Evolutionary conservation across 2,888 invertebrate species (phyloP), one percentile per base, ranked within the genome.

Genomic region (Hirtodrosophila histrioides): DNA sequence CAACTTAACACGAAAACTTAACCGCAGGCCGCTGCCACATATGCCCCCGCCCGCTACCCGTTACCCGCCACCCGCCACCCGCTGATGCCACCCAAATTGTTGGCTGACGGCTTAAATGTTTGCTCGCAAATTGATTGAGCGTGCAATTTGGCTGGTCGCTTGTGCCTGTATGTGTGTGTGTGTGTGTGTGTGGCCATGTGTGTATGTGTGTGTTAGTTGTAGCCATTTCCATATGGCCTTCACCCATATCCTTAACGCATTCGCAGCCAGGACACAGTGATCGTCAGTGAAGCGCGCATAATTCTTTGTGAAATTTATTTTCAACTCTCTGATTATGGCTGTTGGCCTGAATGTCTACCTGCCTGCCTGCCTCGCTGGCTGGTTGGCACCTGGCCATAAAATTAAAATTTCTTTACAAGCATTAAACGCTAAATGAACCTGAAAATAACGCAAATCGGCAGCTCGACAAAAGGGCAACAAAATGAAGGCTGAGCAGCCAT

Each of bases 341-440:
- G 33, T 11, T 51, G 17, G 41, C 31, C 66, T 27, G 40, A 39
- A 17, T 17, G 17, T 46, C 53, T 41, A 49, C 2, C 17, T 17
- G 49, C 23, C 45, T 40, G 17, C 51, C 53, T 41, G 54, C 2
- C 17, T 17, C 48, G 12, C 45, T 40, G 39, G 65, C 37, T 53
- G 33, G 69, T 77, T 79, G 86, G 84, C 75, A 73, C 71, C 70
- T 76, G 76, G 73, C 85, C 88, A 87, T 87, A 78, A 86, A 88
- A 88, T 88, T 86, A 88, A 85, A 86, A 84, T 85, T 86, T 78
- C 74, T 69, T 86, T 84, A 79, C 86, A 82, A 85, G 79, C 89
- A 89, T 88, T 89, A 84, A 89, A 86, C 78, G 83, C 78, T 75
- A 83, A 89, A 89, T 89, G 90, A 89, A 89, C 81, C 89, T 83